Evolutionary conservation across 2,888 invertebrate species (phyloP).

Genomic region (Ichneumon xanthorius): DNA sequence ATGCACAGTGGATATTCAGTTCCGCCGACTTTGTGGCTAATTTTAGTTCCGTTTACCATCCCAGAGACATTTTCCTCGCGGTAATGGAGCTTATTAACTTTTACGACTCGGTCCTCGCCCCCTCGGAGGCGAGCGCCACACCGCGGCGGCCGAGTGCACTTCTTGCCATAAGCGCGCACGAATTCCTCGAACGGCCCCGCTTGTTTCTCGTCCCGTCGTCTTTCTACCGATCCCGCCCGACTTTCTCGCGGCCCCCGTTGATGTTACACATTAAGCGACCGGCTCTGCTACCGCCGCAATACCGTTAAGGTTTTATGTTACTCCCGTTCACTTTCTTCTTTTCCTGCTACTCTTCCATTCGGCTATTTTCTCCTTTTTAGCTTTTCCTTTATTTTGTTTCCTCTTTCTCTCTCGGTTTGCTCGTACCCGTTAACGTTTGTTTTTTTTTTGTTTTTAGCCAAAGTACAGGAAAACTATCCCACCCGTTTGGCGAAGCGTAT

Average conservation of each 20-base stretch:
- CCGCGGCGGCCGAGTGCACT: constrained; percentile 2
- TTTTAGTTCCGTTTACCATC: constrained; percentile 72
- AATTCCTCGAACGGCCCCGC: constrained; percentile 25
- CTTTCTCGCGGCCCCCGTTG: constrained; percentile 12
- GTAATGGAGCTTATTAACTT: constrained; percentile 75
- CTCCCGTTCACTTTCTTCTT: constrained; percentile 33
- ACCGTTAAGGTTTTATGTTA: constrained; percentile 52
- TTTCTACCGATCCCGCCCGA: constrained; percentile 1
- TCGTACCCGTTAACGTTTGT: neutral
- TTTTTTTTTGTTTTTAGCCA: neutral
- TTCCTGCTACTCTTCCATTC: neutral
- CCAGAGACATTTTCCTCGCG: constrained; percentile 70
- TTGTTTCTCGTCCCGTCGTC: constrained; percentile 26
- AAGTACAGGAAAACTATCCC: constrained; percentile 1
- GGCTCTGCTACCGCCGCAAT: constrained; percentile 11
- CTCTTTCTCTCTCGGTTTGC: neutral
- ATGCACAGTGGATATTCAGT: constrained; percentile 65
- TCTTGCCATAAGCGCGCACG: constrained; percentile 11
- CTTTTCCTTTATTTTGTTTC: neutral
- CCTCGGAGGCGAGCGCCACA: constrained; percentile 13
- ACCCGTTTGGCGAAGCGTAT: neutral
- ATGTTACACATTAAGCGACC: constrained; percentile 30
- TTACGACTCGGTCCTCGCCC: constrained; percentile 66
- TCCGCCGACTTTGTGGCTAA: constrained; percentile 67
- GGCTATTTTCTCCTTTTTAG: constrained; percentile 9